These are phyloP conservation scores for Drosophila demipolita DNA, from an alignment of 2,888 invertebrate species.

Conservation along the genomic window DNA sequence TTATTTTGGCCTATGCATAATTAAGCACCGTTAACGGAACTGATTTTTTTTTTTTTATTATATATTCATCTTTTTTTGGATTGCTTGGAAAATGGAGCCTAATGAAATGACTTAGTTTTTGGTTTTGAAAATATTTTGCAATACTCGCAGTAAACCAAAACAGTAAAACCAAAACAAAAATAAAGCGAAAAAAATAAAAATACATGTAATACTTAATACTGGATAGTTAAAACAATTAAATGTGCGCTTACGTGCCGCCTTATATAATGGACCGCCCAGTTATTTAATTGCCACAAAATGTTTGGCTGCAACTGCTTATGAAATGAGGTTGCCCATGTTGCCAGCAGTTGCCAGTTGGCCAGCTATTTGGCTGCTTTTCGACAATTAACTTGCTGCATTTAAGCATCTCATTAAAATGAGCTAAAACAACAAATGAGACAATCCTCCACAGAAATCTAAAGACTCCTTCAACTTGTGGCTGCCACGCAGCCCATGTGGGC, in stretches of 20 bases:
- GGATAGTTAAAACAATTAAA: slow-evolving; percentile 73
- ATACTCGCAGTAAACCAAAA: slow-evolving; percentile 32
- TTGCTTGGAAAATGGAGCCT: slow-evolving; percentile 42
- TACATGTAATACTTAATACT: slow-evolving; percentile 46
- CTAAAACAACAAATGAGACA: slow-evolving; percentile 10
- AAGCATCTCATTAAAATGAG: slow-evolving; percentile 66
- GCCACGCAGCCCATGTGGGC: slow-evolving; percentile 49
- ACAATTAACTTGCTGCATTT: slow-evolving; percentile 60
- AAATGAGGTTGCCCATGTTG: slow-evolving; percentile 67
- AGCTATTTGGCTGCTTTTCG: slow-evolving; percentile 4
- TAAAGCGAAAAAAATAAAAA: not conserved
- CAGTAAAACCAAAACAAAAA: slow-evolving; percentile 8
- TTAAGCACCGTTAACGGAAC: slow-evolving; percentile 80
- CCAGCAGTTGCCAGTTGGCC: slow-evolving; percentile 21
- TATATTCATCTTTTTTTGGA: slow-evolving; percentile 46
- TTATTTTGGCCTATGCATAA: slow-evolving; percentile 64
- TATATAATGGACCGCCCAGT: slow-evolving; percentile 63
- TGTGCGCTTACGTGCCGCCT: slow-evolving; percentile 57
- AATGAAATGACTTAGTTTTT: slow-evolving; percentile 57
- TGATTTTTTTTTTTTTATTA: slow-evolving; percentile 41
- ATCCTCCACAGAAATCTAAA: not conserved
- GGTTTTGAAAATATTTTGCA: slow-evolving; percentile 37
- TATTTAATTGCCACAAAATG: slow-evolving; percentile 66
- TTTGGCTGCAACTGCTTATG: slow-evolving; percentile 72
- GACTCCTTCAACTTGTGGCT: slow-evolving; percentile 28